These are phyloP conservation scores for Hestina assimilis DNA, from an alignment of 1,140 invertebrate genomes.

Conservation along the genomic window DNA sequence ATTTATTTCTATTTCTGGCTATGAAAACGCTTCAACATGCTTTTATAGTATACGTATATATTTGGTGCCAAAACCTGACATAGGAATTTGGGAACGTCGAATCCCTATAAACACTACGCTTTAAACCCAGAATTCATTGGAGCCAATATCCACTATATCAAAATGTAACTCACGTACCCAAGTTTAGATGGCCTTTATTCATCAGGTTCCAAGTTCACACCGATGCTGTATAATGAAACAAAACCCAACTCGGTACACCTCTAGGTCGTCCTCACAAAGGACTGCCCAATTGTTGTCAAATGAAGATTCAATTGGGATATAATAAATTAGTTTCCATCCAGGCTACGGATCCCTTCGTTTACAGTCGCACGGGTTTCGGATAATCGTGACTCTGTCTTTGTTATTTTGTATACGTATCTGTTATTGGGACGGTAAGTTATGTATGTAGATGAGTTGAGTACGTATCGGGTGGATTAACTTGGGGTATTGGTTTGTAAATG, in stretches of 20 bases:
- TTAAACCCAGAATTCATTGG: conserved; percentile 22
- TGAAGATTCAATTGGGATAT: conserved; percentile 71
- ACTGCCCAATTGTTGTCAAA: conserved; percentile 69
- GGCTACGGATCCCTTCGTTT: conserved; percentile 52
- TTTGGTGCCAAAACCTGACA: not conserved
- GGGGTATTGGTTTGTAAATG: too few relatives aligned
- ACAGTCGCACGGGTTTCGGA: conserved; percentile 25
- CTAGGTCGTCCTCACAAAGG: conserved; percentile 47
- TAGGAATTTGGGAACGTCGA: not conserved
- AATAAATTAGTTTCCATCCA: conserved; percentile 62
- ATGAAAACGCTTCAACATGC: too few relatives aligned
- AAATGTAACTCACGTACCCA: conserved; percentile 36
- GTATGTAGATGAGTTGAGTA: too few relatives aligned
- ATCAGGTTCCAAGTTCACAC: conserved; percentile 34
- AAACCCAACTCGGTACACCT: conserved; percentile 47
- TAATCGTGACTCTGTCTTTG: conserved; percentile 21
- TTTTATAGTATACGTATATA: too few relatives aligned
- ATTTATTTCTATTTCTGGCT: too few relatives aligned
- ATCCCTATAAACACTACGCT: conserved; percentile 6
- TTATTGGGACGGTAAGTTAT: conserved; percentile 17
- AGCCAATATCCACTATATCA: conserved; percentile 34
- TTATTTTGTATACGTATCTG: conserved; percentile 19
- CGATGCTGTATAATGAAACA: conserved; percentile 53
- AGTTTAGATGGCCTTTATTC: conserved; percentile 36
- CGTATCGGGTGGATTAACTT: too few relatives aligned